Evolutionary conservation across 2,797 vertebrate genomes (phyloP).

Genomic region (Xenops minutus): DNA sequence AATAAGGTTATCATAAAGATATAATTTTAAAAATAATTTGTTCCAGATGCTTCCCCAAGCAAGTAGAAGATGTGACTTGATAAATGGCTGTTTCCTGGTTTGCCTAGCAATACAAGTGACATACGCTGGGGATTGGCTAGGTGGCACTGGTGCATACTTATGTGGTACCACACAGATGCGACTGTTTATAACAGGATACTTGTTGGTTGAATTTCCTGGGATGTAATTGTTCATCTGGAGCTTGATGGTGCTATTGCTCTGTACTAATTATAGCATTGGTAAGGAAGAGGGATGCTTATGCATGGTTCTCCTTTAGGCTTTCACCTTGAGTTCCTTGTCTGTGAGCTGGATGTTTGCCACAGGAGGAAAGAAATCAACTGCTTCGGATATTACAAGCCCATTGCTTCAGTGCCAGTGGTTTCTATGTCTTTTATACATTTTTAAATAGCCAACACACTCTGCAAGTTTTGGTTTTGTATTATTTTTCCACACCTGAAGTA

Average conservation of each 20-base stretch:
- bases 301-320: not conserved
- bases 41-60: not conserved
- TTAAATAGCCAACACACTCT: not conserved
- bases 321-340: not conserved
- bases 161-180: not conserved
- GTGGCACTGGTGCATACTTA: constrained; percentile 61
- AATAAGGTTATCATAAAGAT: not conserved
- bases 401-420: not conserved
- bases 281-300: not conserved
- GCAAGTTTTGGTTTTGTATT: not conserved
- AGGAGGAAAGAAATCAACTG: not conserved
- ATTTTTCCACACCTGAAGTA: not conserved
- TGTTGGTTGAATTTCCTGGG: constrained; percentile 22
- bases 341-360: not conserved
- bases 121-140: constrained; percentile 49
- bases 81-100: not conserved
- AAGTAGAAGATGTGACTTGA: not conserved
- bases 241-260: constrained; percentile 67
- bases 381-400: not conserved
- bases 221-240: constrained; percentile 42
- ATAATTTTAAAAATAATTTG: not conserved
- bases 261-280: constrained; percentile 4
- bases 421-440: not conserved
- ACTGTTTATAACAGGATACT: not conserved
- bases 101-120: not conserved